A percentile compares a stretch with the other conserved stretches of the same genome.
Conservation (phyloP, 2,888 invertebrate genomes). For the Odontothrips loti region DNA sequence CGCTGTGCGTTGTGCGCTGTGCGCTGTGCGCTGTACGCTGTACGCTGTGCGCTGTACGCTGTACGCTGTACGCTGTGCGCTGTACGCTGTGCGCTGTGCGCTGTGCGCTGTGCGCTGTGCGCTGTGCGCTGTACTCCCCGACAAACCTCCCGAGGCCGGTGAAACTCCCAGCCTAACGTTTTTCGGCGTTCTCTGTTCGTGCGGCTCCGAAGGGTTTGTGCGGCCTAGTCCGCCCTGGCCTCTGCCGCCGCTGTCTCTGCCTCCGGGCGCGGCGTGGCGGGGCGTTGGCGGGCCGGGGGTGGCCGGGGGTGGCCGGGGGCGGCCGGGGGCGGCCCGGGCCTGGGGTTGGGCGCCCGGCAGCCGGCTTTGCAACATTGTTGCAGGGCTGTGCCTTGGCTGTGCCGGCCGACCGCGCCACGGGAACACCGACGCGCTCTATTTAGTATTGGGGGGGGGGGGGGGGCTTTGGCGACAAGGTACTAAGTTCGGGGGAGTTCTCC, state of each 20-base stretch:
- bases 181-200: too few species aligned
- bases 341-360: background rate
- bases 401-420: background rate
- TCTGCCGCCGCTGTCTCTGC: background rate
- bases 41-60: too few species aligned
- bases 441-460: background rate
- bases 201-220: background rate
- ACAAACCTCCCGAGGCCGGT: too few species aligned
- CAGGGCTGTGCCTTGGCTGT: background rate
- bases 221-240: background rate
- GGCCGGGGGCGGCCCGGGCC: background rate
- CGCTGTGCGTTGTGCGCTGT: too few species aligned
- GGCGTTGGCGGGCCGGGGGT: background rate
- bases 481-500: constrained; percentile 25
- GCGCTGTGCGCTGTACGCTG: too few species aligned
- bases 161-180: too few species aligned
- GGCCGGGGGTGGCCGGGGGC: background rate
- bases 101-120: too few species aligned
- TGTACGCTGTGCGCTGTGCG: too few species aligned
- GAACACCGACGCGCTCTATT: constrained; percentile 5
- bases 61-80: too few species aligned
- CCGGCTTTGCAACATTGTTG: constrained; percentile 24
- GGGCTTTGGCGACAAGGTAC: constrained; percentile 25
- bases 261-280: background rate
- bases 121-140: too few species aligned